phyloP scores from a whole-genome alignment of 2,888 invertebrate genomes.

The Andrena bicolor region DNA sequence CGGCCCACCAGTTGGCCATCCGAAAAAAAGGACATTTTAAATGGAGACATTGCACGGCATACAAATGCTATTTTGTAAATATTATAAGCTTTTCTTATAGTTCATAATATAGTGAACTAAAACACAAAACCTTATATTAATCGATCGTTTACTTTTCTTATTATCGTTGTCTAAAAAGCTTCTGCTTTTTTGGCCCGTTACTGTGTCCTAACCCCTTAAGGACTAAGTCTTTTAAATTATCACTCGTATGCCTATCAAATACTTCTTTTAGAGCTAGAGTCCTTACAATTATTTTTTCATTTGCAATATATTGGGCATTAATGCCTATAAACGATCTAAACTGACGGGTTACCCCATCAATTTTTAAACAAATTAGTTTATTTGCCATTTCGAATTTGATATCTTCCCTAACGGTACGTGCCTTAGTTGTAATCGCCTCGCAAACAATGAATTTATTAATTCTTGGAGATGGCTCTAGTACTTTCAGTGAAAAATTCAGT shows the following conservation, averaged over 20 bases:
- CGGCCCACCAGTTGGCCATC: too few relatives aligned
- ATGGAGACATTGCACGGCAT: too few relatives aligned
- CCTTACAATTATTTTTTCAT: neutral
- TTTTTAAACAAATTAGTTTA: neutral
- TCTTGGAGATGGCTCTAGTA: neutral
- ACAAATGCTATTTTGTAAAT: too few relatives aligned
- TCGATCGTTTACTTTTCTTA: too few relatives aligned
- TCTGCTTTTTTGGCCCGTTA: too few relatives aligned
- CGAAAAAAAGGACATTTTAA: too few relatives aligned
- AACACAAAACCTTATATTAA: too few relatives aligned
- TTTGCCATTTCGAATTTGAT: neutral
- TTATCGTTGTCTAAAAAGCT: too few relatives aligned
- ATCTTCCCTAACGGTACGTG: neutral
- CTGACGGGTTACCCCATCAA: slow-evolving; percentile 16
- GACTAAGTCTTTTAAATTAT: neutral
- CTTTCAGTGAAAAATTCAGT: neutral
- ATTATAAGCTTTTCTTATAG: too few relatives aligned
- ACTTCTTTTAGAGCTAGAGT: neutral
- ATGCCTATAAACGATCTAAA: neutral
- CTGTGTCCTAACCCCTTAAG: too few relatives aligned
- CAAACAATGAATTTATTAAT: neutral
- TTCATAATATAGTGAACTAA: too few relatives aligned
- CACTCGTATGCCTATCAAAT: neutral
- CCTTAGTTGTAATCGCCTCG: neutral
- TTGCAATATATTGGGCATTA: neutral